Evolutionary conservation across 2,888 invertebrate species (phyloP), one percentile per base, ranked within the genome.

Genomic region (Drosophila suboccidentalis): DNA sequence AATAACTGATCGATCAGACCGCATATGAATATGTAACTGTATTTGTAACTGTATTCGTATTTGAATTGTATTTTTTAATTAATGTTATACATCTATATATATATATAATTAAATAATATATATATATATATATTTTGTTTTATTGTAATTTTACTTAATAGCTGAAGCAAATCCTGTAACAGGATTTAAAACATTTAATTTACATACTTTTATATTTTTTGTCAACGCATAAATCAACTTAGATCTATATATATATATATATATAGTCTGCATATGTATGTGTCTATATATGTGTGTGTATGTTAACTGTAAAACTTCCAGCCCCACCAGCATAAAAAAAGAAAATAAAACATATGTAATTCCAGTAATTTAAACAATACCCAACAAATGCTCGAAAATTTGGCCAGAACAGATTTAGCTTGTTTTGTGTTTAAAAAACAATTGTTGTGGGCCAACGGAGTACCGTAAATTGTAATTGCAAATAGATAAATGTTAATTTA

Each of bases 121-220:
- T 50, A 54, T 72, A 54, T 72, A 50, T 70, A 26, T 44, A 44
- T 26, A 26, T 39, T 72, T 55, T 66, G 68, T 64, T 71, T 63
- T 60, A 68, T 77, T 72, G 46, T 74, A 75, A 65, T 77, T 70
- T 76, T 87, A 85, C 86, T 87, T 85, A 82, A 89, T 87, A 85
- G 84, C 84, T 87, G 84, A 85, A 89, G 89, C 84, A 78, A 87
- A 87, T 89, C 90, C 90, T 89, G 89, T 76, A 88, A 89, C 84
- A 87, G 90, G 90, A 90, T 90, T 90, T 75, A 90, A 89, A 90
- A 90, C 82, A 89, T 74, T 72, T 75, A 68, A 58, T 67, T 66
- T 72, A 78, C 71, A 72, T 51, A 69, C 63, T 57, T 54, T 68
- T 68, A 67, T 65, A 62, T 63, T 46, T 66, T 71, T 71, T 64